These are phyloP conservation scores for Megaceryle maxima DNA, from an alignment of 2,113 vertebrate species.

Conservation along the genomic window DNA sequence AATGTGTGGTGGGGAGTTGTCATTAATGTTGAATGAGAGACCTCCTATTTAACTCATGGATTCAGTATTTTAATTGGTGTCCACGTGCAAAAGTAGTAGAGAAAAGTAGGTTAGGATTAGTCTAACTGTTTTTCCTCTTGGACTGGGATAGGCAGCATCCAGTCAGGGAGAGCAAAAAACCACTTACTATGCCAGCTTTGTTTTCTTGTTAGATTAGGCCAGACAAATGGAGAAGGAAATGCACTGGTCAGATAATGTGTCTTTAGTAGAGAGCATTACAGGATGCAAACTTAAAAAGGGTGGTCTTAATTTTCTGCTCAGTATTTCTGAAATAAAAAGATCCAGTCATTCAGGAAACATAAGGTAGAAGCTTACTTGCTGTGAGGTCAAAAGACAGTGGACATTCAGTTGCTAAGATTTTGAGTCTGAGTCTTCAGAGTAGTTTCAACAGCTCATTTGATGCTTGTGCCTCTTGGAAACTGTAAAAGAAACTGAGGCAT, in stretches of 20 bases:
- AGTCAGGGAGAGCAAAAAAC: background rate
- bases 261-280: background rate
- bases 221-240: background rate
- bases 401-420: background rate
- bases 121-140: background rate
- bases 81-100: conserved; percentile 60
- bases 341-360: background rate
- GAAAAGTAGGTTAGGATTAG: conserved; percentile 57
- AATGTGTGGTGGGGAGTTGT: conserved; percentile 46
- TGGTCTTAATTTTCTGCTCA: background rate
- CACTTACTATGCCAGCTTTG: background rate
- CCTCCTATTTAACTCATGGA: conserved; percentile 65
- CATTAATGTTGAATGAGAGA: conserved; percentile 67
- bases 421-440: background rate
- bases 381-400: background rate
- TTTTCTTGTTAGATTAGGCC: conserved; percentile 22
- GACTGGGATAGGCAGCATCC: background rate
- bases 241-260: background rate
- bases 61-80: conserved; percentile 68
- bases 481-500: background rate
- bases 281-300: background rate
- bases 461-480: background rate
- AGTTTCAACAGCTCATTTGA: background rate
- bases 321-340: background rate
- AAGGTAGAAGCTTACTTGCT: background rate